These are phyloP conservation scores for Cepaea hortensis DNA, from an alignment of 2,888 invertebrate species.

Conservation along the genomic window DNA sequence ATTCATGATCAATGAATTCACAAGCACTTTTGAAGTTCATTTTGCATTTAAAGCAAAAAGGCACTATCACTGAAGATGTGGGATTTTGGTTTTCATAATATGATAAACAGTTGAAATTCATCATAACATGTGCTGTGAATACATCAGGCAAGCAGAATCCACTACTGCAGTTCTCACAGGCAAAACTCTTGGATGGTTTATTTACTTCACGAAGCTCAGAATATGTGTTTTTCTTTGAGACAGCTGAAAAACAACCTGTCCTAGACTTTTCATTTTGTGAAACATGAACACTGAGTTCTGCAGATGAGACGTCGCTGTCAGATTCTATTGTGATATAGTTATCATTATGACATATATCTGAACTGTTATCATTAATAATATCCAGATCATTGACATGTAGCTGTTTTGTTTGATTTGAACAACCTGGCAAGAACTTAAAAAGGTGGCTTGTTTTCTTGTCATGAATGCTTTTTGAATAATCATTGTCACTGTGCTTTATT, in stretches of 20 bases:
- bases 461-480: background rate
- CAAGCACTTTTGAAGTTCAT: background rate
- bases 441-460: background rate
- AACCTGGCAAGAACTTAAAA: background rate
- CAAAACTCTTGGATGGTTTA: background rate
- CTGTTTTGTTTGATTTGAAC: background rate
- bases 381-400: too few relatives aligned
- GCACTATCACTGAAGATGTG: background rate
- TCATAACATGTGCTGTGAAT: background rate
- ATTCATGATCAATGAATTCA: background rate
- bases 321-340: background rate
- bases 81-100: background rate
- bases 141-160: background rate
- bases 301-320: too few relatives aligned
- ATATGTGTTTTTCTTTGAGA: background rate
- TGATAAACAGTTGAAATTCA: background rate
- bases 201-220: background rate
- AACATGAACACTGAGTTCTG: too few relatives aligned
- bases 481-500: background rate
- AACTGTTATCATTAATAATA: too few relatives aligned
- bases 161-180: background rate
- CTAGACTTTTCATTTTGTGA: too few relatives aligned
- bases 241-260: background rate
- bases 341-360: background rate
- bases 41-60: constrained; percentile 21